These are phyloP conservation scores for Melieria omissa DNA, from an alignment of 2,888 invertebrate species.

Conservation along the genomic window DNA sequence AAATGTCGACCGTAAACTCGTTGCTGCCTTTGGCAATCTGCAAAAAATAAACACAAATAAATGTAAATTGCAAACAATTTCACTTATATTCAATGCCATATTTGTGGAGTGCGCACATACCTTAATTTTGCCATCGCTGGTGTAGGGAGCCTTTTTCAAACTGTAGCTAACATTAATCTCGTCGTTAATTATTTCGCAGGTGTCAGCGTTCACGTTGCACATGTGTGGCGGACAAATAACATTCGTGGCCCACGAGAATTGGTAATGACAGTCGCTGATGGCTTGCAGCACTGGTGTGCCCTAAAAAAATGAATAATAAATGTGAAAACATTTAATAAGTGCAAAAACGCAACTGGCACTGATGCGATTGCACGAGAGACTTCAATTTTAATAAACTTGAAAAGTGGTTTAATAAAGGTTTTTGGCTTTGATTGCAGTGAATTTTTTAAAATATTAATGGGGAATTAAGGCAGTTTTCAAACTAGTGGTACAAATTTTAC, in stretches of 20 bases:
- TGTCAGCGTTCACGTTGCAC: conserved; percentile 57
- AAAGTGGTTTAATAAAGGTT: no score
- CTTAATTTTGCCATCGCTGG: conserved; percentile 59
- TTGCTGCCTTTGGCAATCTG: conserved; percentile 52
- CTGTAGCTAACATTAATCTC: conserved; percentile 57
- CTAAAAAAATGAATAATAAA: conserved; percentile 45
- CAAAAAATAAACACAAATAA: conserved; percentile 28
- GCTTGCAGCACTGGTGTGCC: conserved; percentile 62
- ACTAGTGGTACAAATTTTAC: no score
- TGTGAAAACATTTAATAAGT: background rate
- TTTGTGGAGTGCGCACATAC: conserved; percentile 44
- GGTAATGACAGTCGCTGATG: conserved; percentile 63
- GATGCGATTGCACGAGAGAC: no score
- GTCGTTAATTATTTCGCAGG: conserved; percentile 63
- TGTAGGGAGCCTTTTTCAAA: conserved; percentile 58
- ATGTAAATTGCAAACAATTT: background rate
- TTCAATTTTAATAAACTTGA: no score
- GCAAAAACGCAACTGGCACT: background rate
- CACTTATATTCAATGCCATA: background rate
- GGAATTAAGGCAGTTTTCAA: no score
- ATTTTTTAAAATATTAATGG: no score
- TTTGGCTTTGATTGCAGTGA: no score
- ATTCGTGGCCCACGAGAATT: conserved; percentile 65
- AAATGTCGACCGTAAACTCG: conserved; percentile 56
- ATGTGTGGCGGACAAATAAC: conserved; percentile 64